Conservation (phyloP, 2,797 vertebrate genomes). For the Falco columbarius region DNA sequence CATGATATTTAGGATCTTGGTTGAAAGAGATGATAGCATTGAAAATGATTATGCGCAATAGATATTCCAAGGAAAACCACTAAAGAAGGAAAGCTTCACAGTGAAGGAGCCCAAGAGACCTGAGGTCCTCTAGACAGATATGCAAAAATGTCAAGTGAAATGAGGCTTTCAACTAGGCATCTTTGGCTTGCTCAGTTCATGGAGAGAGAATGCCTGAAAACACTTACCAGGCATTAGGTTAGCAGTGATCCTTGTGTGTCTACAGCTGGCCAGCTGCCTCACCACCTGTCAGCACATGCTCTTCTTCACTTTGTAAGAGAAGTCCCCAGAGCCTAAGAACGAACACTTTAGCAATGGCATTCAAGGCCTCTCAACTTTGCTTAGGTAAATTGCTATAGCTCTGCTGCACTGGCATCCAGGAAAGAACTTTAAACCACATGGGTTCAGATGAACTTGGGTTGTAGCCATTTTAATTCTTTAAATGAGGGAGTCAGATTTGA, state of each 20-base stretch:
- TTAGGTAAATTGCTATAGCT: neutral
- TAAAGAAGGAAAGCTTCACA: neutral
- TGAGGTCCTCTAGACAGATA: neutral
- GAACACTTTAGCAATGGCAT: neutral
- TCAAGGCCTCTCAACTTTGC: neutral
- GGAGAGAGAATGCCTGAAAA: neutral
- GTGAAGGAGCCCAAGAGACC: neutral
- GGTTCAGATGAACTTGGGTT: neutral
- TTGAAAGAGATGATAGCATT: neutral
- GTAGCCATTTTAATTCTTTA: neutral
- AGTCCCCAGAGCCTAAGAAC: neutral
- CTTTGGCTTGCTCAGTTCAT: neutral
- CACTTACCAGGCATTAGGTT: fast-evolving
- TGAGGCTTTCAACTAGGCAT: neutral
- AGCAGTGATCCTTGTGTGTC: neutral
- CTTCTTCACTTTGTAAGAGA: neutral
- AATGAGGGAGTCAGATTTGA: neutral
- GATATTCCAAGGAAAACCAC: neutral
- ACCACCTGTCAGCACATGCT: neutral
- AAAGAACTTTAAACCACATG: neutral
- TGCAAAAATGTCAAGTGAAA: neutral
- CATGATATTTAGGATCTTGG: neutral
- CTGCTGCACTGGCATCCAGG: neutral
- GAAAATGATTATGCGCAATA: neutral
- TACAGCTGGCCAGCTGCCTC: neutral